phyloP scores from a whole-genome alignment of 2,888 invertebrate species.

The Lysandra coridon region DNA sequence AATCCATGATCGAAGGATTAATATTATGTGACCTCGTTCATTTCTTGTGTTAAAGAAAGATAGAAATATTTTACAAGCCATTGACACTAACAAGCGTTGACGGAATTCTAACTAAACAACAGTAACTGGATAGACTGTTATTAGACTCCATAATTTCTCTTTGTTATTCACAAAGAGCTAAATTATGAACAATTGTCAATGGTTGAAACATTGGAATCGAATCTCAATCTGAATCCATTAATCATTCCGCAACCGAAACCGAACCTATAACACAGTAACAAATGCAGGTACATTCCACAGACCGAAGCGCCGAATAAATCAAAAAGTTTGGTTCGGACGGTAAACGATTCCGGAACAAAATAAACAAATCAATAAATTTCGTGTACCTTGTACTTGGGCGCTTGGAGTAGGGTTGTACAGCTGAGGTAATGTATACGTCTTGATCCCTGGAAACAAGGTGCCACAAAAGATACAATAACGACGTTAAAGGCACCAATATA shows the following conservation, averaged over 20 bases:
- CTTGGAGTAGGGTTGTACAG: conserved; percentile 1
- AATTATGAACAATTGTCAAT: neutral
- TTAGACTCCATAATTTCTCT: neutral
- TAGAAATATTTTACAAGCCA: neutral
- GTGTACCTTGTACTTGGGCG: conserved; percentile 28
- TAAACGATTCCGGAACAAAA: conserved; percentile 36
- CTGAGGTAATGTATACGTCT: too few species aligned
- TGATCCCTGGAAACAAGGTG: too few species aligned
- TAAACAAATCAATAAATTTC: conserved; percentile 42
- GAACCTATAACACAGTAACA: neutral
- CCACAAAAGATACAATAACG: too few species aligned
- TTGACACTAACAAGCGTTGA: neutral
- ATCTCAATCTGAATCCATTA: conserved; percentile 9
- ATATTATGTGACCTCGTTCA: too few species aligned
- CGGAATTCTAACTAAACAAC: neutral
- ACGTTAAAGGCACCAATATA: too few species aligned
- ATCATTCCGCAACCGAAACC: conserved; percentile 14
- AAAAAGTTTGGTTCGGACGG: conserved; percentile 34
- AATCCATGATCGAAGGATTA: too few species aligned
- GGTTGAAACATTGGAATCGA: neutral
- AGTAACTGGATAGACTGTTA: neutral
- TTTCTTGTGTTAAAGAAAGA: too few species aligned
- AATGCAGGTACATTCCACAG: conserved; percentile 2
- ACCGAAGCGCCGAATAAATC: conserved; percentile 16
- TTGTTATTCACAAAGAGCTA: neutral